Conservation (phyloP, 2,888 invertebrate genomes). For the Megaustenia siamemsis region DNA sequence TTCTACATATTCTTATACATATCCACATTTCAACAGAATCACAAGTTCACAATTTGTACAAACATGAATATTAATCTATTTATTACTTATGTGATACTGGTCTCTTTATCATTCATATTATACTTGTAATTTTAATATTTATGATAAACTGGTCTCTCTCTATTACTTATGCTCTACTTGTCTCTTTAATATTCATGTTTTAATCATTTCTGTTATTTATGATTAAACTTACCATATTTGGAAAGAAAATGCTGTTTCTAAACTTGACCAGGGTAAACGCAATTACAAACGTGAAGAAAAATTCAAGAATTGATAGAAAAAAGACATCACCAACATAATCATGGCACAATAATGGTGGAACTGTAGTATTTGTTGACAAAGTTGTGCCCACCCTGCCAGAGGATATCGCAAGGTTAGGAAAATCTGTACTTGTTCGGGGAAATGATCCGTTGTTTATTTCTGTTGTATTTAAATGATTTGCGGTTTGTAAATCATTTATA, state of each 20-base stretch:
- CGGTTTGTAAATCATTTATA: too few species aligned
- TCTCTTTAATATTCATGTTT: too few species aligned
- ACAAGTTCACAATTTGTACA: too few species aligned
- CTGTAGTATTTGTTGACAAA: constrained; percentile 77
- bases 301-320: constrained; percentile 95
- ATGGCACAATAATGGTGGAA: constrained; percentile 78
- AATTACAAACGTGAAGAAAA: constrained; percentile 93
- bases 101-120: too few species aligned
- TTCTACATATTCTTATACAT: too few species aligned
- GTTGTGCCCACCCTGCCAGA: constrained; percentile 34
- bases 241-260: constrained; percentile 95
- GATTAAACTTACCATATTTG: constrained; percentile 87
- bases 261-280: constrained; percentile 94
- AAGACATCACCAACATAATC: constrained; percentile 86
- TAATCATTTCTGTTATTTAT: too few species aligned
- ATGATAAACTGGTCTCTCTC: too few species aligned
- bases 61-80: too few species aligned
- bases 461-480: not conserved
- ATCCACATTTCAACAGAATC: too few species aligned
- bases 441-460: not conserved
- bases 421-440: not conserved
- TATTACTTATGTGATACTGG: too few species aligned
- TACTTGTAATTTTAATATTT: too few species aligned
- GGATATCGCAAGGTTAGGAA: constrained; percentile 22
- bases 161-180: too few species aligned